Percentiles rank a stretch among this genome's conserved stretches.
These are phyloP conservation scores for Orientallactaga bullata DNA, from an alignment of 2,113 vertebrate species.

Conservation along the genomic window DNA sequence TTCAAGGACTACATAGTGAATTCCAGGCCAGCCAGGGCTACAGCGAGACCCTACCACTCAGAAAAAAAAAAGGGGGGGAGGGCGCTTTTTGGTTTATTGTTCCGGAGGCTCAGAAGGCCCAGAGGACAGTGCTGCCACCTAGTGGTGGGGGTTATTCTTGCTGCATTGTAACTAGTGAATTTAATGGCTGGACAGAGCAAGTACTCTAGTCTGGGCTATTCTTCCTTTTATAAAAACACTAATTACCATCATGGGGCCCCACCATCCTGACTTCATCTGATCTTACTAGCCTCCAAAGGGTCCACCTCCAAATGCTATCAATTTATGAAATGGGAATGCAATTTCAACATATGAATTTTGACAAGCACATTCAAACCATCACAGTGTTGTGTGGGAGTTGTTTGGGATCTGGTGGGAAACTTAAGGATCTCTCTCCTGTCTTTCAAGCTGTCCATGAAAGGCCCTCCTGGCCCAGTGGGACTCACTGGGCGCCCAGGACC, in stretches of 20 bases:
- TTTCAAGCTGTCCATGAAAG: constrained; percentile 92
- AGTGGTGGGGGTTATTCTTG: not conserved
- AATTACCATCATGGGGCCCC: not conserved
- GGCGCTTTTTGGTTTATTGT: not conserved
- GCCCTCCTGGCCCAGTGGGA: constrained; percentile 91
- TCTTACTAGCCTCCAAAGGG: not conserved
- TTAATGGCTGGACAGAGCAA: too few relatives aligned
- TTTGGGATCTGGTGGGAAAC: not conserved
- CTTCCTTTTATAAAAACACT: not conserved
- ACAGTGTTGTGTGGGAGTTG: not conserved
- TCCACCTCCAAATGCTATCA: not conserved
- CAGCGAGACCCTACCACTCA: too few relatives aligned
- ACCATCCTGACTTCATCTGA: too few relatives aligned
- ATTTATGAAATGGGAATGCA: not conserved
- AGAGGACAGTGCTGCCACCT: not conserved
- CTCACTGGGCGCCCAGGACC: constrained; percentile 93
- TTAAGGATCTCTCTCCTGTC: not conserved
- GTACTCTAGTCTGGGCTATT: not conserved
- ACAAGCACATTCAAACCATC: not conserved
- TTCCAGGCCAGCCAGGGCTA: too few relatives aligned
- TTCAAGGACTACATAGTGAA: too few relatives aligned
- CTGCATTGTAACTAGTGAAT: too few relatives aligned
- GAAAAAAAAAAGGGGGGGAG: too few relatives aligned
- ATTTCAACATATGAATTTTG: not conserved
- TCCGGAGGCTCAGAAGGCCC: not conserved